Evolutionary conservation across 2,888 invertebrate genomes (phyloP), one percentile per base, ranked within the genome.

Genomic region (Tanypteryx hageni): DNA sequence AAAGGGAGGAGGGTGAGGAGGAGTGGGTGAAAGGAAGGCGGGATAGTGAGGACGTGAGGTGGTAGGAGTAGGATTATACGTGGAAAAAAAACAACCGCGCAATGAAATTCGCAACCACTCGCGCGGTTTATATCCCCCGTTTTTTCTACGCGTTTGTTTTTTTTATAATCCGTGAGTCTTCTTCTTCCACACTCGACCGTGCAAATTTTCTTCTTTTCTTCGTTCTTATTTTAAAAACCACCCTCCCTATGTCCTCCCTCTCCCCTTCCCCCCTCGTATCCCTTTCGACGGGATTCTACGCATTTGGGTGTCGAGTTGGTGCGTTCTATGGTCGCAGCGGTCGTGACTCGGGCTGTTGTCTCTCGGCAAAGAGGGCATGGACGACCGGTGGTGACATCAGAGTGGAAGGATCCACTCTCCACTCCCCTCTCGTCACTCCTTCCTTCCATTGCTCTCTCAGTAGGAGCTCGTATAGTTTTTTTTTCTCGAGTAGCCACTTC

Each of bases 311-410:
- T 11, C 18, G 44, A 56, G 83, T 83, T 59, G 59, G 86, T 57
- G 86, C 18, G 44, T 64, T 44, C 44, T 44, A 44, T 44, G 44
- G 44, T 44, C 44, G 44, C 5, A 44, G 44, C 5, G 44, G 44
- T 44, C 44, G 44, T 44, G 44, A 44, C 44, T 44, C 44, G 44
- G 44, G 3, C 44, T 44, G 44, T 44, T 44, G 44, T 5, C 44
- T 44, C 44, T 44, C 31, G 44, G 89, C 61, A 89, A 64, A 61
- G 89, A 64, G 89, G 89, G 44, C 89, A 89, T 44, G 89, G 89
- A 89, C 89, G 44, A 64, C 89, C 64, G 68, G 89, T 89, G 89
- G 56, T 89, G 89, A 89, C 89, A 64, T 89, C 89, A 89, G 86
- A 86, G 61, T 14, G 82, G 82, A 31, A 16, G 82, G 56, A 57